Evolutionary conservation across 2,888 invertebrate species (phyloP).

Genomic region (Limenitis camilla): DNA sequence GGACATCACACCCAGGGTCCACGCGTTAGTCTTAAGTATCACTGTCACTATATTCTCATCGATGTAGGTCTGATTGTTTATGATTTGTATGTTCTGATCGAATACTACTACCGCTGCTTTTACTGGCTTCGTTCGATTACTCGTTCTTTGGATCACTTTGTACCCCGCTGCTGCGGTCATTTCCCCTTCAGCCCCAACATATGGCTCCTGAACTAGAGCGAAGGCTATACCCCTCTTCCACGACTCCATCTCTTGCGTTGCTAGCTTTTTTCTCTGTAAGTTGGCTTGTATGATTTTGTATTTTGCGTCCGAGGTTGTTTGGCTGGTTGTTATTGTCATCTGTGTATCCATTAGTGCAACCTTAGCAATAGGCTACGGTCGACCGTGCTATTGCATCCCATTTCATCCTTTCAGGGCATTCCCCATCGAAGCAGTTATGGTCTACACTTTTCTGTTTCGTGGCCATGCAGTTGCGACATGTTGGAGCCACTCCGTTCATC

Average conservation of each 20-base stretch:
- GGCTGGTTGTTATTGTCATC: too few species aligned
- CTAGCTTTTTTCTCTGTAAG: neutral
- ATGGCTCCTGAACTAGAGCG: slow-evolving; percentile 18
- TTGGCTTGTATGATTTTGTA: too few species aligned
- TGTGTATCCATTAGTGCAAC: too few species aligned
- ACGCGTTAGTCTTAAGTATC: neutral
- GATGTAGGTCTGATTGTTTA: slow-evolving; percentile 12
- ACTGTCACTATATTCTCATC: slow-evolving; percentile 13
- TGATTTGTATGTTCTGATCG: slow-evolving; percentile 6
- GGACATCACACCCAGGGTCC: slow-evolving; percentile 8
- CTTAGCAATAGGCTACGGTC: too few species aligned
- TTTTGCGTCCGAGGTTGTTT: too few species aligned
- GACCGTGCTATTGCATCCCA: too few species aligned
- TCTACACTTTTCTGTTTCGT: too few species aligned
- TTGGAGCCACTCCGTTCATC: too few species aligned
- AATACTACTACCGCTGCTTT: slow-evolving; percentile 19
- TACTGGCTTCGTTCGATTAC: neutral
- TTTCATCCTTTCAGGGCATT: too few species aligned
- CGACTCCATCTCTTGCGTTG: neutral
- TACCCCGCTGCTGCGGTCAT: slow-evolving; percentile 4
- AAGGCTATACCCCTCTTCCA: neutral
- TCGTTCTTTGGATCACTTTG: slow-evolving; percentile 3
- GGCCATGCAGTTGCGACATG: too few species aligned
- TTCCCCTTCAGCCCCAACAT: slow-evolving; percentile 4
- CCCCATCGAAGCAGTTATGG: too few species aligned